A percentile compares a stretch with the other conserved stretches of the same genome.
These are phyloP conservation scores for Idaea aversata DNA, from an alignment of 2,888 invertebrate species.

Conservation along the genomic window DNA sequence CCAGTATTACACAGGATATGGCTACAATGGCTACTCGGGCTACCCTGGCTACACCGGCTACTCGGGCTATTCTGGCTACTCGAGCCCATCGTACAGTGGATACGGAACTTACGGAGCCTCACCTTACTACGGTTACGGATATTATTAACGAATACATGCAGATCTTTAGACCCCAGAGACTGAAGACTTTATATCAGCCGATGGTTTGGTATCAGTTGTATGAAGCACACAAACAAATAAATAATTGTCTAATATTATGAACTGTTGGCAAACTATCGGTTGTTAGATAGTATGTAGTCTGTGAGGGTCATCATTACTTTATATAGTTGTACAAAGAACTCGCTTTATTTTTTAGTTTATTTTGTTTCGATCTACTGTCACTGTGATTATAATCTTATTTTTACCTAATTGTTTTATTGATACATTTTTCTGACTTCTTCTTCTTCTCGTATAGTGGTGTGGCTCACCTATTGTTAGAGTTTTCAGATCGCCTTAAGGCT, in stretches of 20 bases:
- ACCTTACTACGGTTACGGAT: conserved; percentile 64
- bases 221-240: too few species aligned
- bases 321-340: conserved; percentile 15
- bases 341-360: conserved; percentile 11
- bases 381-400: conserved; percentile 29
- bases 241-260: not conserved
- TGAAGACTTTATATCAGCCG: not conserved
- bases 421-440: conserved; percentile 2
- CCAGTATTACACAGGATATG: conserved; percentile 59
- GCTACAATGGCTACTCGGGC: conserved; percentile 51
- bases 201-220: not conserved
- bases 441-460: too few species aligned
- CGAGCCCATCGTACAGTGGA: conserved; percentile 43
- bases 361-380: conserved; percentile 17
- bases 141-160: conserved; percentile 39
- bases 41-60: conserved; percentile 56
- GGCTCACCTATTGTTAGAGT: too few species aligned
- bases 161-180: not conserved
- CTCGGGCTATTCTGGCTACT: conserved; percentile 58
- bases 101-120: conserved; percentile 56
- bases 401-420: conserved; percentile 14
- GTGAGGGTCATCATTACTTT: not conserved
- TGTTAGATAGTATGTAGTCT: not conserved
- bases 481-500: too few species aligned
- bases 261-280: not conserved